phyloP scores from a whole-genome alignment of 2,888 invertebrate genomes.

The Ichneumon xanthorius region DNA sequence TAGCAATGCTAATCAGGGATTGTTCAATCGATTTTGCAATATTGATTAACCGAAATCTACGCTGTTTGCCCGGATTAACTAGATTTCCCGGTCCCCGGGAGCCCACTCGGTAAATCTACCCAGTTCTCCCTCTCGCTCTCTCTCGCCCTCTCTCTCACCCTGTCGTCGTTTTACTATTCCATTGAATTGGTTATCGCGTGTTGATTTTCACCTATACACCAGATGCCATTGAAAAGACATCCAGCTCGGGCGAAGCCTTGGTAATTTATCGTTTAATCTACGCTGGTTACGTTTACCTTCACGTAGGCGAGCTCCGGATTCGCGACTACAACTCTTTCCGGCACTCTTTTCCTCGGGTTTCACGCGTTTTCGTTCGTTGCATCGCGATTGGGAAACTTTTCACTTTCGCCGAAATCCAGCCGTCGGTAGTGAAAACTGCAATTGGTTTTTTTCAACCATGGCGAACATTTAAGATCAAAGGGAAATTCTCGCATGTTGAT shows the following conservation, averaged over 20 bases:
- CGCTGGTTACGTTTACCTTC: not conserved
- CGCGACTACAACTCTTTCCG: not conserved
- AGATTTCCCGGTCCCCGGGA: slow-evolving; percentile 37
- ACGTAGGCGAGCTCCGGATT: not conserved
- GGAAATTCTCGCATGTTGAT: too few species aligned
- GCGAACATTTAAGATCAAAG: too few species aligned
- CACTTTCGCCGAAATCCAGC: too few species aligned
- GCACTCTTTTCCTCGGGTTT: too few species aligned
- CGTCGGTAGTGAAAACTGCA: too few species aligned
- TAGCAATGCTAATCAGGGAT: slow-evolving; percentile 53
- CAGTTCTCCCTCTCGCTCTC: not conserved
- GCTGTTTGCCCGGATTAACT: slow-evolving; percentile 55
- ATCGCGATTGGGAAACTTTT: too few species aligned
- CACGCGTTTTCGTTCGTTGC: too few species aligned
- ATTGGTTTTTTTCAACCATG: too few species aligned
- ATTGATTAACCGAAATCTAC: slow-evolving; percentile 52
- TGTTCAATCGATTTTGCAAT: slow-evolving; percentile 57
- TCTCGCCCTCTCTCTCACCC: not conserved
- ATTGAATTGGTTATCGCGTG: slow-evolving; percentile 49
- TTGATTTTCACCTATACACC: slow-evolving; percentile 33
- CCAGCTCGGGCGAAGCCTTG: not conserved
- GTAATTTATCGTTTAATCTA: slow-evolving; percentile 37
- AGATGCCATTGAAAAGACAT: slow-evolving; percentile 38
- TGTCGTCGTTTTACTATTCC: slow-evolving; percentile 35
- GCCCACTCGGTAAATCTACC: slow-evolving; percentile 16